Conservation (phyloP, 2,113 vertebrate genomes). For the Morone saxatilis region DNA sequence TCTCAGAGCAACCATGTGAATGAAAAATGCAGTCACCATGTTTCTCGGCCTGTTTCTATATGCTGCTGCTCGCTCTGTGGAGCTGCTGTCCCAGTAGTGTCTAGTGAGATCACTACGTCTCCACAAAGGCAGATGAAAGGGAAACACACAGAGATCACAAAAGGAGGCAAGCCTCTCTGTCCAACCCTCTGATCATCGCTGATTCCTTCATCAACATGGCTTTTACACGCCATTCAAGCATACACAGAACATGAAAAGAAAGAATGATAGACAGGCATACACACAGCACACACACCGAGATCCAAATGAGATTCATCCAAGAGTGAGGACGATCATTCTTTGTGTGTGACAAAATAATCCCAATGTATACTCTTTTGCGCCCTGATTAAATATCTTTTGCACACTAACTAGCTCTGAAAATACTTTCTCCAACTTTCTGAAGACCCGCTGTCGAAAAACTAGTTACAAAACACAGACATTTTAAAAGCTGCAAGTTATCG, state of each 20-base stretch:
- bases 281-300: constrained; percentile 14
- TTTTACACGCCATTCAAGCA: constrained; percentile 30
- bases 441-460: constrained; percentile 43
- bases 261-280: constrained; percentile 29
- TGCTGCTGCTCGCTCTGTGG: constrained; percentile 63
- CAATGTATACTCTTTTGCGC: constrained; percentile 7
- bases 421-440: constrained; percentile 62
- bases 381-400: constrained; percentile 23
- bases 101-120: constrained; percentile 54
- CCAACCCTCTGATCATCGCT: constrained; percentile 63
- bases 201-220: constrained; percentile 65
- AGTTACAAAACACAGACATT: constrained; percentile 71
- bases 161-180: constrained; percentile 56
- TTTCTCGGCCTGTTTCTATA: constrained; percentile 53
- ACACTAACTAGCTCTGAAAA: constrained; percentile 23
- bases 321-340: constrained; percentile 10
- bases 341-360: constrained; percentile 8
- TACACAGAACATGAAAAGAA: constrained; percentile 16
- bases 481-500: constrained; percentile 73
- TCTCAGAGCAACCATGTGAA: constrained; percentile 26
- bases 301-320: constrained; percentile 14
- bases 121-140: constrained; percentile 67
- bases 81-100: constrained; percentile 58
- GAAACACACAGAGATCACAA: constrained; percentile 71
- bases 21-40: constrained; percentile 41